Percentiles rank a stretch among this genome's conserved stretches.
These are phyloP conservation scores for Masnerella sp. DNA, from an alignment of 2,888 invertebrate genomes.

Conservation along the genomic window DNA sequence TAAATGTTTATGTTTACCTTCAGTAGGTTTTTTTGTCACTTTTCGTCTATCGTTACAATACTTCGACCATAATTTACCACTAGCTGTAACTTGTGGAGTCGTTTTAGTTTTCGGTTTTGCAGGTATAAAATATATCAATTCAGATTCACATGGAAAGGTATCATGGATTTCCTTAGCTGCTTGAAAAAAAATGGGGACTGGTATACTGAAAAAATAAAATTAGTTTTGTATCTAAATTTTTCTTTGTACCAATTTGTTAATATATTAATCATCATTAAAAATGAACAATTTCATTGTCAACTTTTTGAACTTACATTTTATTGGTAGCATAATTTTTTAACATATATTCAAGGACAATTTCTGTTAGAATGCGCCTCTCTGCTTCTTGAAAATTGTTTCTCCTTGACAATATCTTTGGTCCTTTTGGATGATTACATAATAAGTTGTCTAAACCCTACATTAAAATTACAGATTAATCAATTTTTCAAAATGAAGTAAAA, in stretches of 20 bases:
- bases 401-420: neutral
- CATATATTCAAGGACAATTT: neutral
- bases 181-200: neutral
- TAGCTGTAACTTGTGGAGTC: constrained; percentile 3
- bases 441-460: neutral
- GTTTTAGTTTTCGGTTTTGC: constrained; percentile 9
- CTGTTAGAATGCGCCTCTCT: neutral
- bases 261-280: neutral
- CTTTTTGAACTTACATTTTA: neutral
- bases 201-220: constrained; percentile 11
- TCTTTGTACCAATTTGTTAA: neutral
- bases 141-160: neutral
- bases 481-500: neutral
- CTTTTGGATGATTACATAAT: neutral
- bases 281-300: neutral
- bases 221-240: neutral
- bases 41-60: constrained; percentile 7
- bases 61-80: constrained; percentile 6
- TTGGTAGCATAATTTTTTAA: neutral
- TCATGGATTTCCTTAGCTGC: constrained; percentile 4
- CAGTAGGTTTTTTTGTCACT: neutral
- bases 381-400: neutral
- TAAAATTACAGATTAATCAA: neutral
- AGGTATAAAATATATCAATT: constrained; percentile 17
- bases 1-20: no score